Evolutionary conservation across 37 sponge, comb jelly and placozoan genomes (phyloP), one percentile per base, ranked within the genome.

Genomic region (Diacarnus erythraeanus): DNA sequence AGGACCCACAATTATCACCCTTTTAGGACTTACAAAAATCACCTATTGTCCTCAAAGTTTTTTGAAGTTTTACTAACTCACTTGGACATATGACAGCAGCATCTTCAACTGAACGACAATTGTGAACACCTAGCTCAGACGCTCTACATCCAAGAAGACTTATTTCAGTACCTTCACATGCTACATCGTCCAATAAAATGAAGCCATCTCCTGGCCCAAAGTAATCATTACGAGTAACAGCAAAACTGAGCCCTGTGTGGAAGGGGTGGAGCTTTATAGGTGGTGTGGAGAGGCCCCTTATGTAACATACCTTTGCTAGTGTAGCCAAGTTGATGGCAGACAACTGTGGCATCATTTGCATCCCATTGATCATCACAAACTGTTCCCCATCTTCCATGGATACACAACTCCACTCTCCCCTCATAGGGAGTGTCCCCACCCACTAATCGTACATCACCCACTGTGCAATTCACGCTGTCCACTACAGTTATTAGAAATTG

Each of bases 71-170:
- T n/a, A n/a, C n/a, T 47, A 12, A 47, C 75, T 31, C 12, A 74
- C 75, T 10, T 57, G 75, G 75, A 40, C 81, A 80, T 8, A 27
- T 34, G 22, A 60, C 61, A 21, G n/a, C 61, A 60, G 61, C 61
- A 60, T 60, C 61, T 25, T 60, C 61, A 25, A 25, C 15, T 47
- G 15, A 38, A 6, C 30, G 1, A 27, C 81, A 80, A 38, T 80
- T 70, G 57, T 80, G 70, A 54, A 3, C 3, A 23, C 71, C 72
- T 3, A 29, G 40, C 35, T 0, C 57, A 26, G 27, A 38, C 1
- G 3, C 27, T 51, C 51, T 21, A 25, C 75, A 74, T 0, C 22
- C 75, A 57, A 74, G 36, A 23, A 74, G 58, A 18, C 33, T 57
- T 54, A 34, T 9, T 31, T 74, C 75, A 57, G 6, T 74, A 2